Evolutionary conservation across 2,888 invertebrate genomes (phyloP), one percentile per base, ranked within the genome.

Genomic region (Uropetala carovei): DNA sequence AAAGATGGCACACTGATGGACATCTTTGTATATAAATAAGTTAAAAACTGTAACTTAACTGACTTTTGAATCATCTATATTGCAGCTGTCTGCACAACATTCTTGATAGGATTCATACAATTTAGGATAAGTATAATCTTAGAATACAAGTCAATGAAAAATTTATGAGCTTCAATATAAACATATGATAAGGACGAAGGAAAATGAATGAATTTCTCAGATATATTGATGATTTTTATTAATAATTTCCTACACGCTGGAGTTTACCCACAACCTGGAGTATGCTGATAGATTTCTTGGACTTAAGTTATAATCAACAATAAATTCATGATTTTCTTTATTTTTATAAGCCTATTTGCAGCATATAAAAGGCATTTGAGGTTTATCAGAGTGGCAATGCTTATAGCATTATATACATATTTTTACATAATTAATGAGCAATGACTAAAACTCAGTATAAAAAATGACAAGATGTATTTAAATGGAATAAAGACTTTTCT

Each of bases 281-380:
- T 89, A 89, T 89, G 89, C 89, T 89, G 89, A 89, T 89, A 89
- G 64, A 89, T 64, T 89, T 89, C 89, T n/a, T 89, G 64, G 89
- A 64, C n/a, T 89, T 43, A 18, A n/a, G 64, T 89, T 43, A 89
- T 64, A 89, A 89, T 89, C 64, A 89, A 64, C 43, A 64, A 89
- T 89, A 64, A 60, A 43, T 86, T 64, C 56, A 83, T 83, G 56
- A 18, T 43, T 14, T 83, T 57, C 83, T 83, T 83, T 83, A 89
- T 68, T 89, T 64, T 64, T 43, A 89, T 89, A 60, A 60, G n/a
- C 43, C 89, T 89, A 89, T 89, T 64, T n/a, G 27, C 89, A 89
- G 89, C 64, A 89, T 89, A 68, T 75, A 89, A 86, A 22, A 64
- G 89, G 89, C 64, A 89, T 64, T 89, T 89, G 43, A 89, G 43